phyloP scores from a whole-genome alignment of 2,113 vertebrate genomes.

The Dolichotis patagonum region DNA sequence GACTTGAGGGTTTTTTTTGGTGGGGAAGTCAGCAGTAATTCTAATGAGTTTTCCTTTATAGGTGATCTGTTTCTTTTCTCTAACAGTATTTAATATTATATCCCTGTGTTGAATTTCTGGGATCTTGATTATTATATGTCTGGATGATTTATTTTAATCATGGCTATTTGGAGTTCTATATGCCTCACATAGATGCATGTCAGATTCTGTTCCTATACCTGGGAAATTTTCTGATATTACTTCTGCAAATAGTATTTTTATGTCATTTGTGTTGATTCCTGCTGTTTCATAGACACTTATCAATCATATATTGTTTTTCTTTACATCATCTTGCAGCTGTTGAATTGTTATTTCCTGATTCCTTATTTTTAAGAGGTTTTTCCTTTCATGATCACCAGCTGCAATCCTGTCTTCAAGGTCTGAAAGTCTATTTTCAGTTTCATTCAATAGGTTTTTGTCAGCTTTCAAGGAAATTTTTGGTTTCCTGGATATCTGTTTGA shows the following conservation, averaged over 20 bases:
- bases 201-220: not conserved
- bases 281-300: not conserved
- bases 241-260: not conserved
- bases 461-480: too few relatives aligned
- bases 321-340: not conserved
- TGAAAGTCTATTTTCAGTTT: not conserved
- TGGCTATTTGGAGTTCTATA: not conserved
- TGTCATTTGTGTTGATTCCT: not conserved
- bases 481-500: not conserved
- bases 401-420: not conserved
- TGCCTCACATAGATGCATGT: not conserved
- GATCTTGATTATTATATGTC: too few relatives aligned
- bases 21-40: too few relatives aligned
- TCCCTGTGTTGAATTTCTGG: too few relatives aligned
- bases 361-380: not conserved
- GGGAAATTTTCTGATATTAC: not conserved
- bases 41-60: too few relatives aligned
- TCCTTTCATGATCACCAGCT: not conserved
- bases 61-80: not conserved
- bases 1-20: not conserved
- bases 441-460: too few relatives aligned
- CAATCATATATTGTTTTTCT: not conserved
- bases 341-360: not conserved
- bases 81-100: not conserved
- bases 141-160: too few relatives aligned